A percentile compares a stretch with the other conserved stretches of the same genome.
Evolutionary conservation across 2,888 invertebrate species (phyloP).

Genomic region (Galerucella calmariensis): DNA sequence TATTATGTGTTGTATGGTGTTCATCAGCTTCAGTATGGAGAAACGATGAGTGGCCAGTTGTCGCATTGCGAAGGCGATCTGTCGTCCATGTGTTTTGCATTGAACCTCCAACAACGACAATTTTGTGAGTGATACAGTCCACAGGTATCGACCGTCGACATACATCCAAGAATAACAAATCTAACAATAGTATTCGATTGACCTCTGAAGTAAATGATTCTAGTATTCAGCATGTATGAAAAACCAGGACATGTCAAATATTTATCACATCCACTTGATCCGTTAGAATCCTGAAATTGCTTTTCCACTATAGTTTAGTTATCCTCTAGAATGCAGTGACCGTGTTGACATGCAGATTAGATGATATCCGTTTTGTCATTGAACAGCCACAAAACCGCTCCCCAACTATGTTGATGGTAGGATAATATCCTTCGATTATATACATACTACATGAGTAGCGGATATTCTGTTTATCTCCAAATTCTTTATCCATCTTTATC

Average conservation of each 20-base stretch:
- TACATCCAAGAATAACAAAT: too few relatives aligned
- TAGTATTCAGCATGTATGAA: neutral
- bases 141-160: too few relatives aligned
- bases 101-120: too few relatives aligned
- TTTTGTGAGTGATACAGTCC: too few relatives aligned
- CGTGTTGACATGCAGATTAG: neutral
- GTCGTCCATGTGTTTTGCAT: too few relatives aligned
- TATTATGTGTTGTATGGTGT: too few relatives aligned
- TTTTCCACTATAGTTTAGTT: neutral
- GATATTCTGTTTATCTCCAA: neutral
- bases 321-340: neutral
- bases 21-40: too few relatives aligned
- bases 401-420: neutral
- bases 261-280: neutral
- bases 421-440: neutral
- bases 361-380: slow-evolving; percentile 1
- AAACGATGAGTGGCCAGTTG: too few relatives aligned
- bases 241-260: neutral
- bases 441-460: neutral
- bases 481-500: too few relatives aligned
- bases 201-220: too few relatives aligned
- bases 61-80: too few relatives aligned
- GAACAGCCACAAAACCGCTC: neutral
- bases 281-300: neutral
- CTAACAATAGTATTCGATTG: too few relatives aligned